Base-by-base conservation (phyloP, 2,888 invertebrate species). In the Nudaria mundana region DNA sequence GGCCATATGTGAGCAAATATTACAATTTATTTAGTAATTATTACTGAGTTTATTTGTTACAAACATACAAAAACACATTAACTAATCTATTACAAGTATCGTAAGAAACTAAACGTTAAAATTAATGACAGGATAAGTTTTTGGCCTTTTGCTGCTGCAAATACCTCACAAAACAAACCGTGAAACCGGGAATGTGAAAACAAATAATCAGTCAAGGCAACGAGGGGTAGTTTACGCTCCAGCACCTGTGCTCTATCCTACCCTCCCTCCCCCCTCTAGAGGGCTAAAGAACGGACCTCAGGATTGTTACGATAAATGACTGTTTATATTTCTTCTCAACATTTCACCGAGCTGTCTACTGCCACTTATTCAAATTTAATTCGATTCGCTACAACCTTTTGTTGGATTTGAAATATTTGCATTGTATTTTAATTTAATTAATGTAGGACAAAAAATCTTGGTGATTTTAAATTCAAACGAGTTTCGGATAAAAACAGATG, bases 161-260 rank as follows among this genome's bases (percentile, higher is more conserved):
- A 78, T 71, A 68, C 63, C 61, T 51, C 50, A 56, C 60, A 69
- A 74, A 77, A 71, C 73, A 70, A 71, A 60, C 64, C 52, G 60
- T 61, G 52, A 62, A 63, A 63, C 66, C 58, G 63, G 55, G 49
- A 52, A 50, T 57, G 38, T 64, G 65, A 69, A 73, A 77, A 76
- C 77, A 82, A 81, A 81, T 78, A 76, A 82, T 85, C 73, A 76
- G 77, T 83, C 83, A 83, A 70, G 72, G 33, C 52, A 52, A 51
- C 48, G 50, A 48, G 43, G 52, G 63, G 62, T 63, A 59, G 45
- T 40, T 22, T 52, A 39, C 37, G 48, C 56, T 54, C 58, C 54
- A 50, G 60, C 81, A 82, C 83, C 83, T 82, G 82, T 67, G 80
- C 65, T 63, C 73, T 26, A 39, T 52, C 47, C 53, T 48, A 3